Evolutionary conservation across 2,113 vertebrate species (phyloP), one percentile per base, ranked within the genome.

Genomic region (Cynocephalus volans): DNA sequence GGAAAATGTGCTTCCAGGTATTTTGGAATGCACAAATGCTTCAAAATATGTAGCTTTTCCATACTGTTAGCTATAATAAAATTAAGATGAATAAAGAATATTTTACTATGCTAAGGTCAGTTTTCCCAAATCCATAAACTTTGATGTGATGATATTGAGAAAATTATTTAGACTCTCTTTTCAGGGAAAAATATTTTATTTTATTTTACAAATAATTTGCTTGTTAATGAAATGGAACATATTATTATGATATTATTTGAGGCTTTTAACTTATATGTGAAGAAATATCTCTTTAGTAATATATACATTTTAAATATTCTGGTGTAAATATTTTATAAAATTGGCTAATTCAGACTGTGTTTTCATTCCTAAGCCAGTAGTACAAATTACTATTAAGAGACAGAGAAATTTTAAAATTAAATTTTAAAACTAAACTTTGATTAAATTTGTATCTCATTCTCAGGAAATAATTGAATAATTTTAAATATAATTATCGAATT

Each of bases 21-120:
- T 90, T 95, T 79, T 91, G 70, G 60, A 67, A 45, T 31, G 58
- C 56, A 96, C 26, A 31, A 45, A 91, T 26, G 56, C 54, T 84
- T 76, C 88, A 75, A 69, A 50, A 93, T 52, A 72, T 28, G 31
- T 10, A 73, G 23, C 52, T 86, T 64, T 88, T 48, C 90, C 81
- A 17, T 31, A 87, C 54, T 65, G 28, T 54, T 5, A 65, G 13
- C 76, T 85, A 6, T 17, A 26, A 48, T 12, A 62, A 60, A 28
- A 76, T 5, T 28, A 41, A 41, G 41, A 85, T 50, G 50, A 54
- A 13, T 33, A 54, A 26, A 89, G 70, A 72, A 58, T 9, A 6
- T 41, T 58, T 92, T 23, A 13, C 48, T 18, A 31, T 23, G 41
- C 18, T 9, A 52, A n/a, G 0, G 1, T 21, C 75, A 76, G n/a